These are phyloP conservation scores for Rhinichthys klamathensis DNA, from an alignment of 2,113 vertebrate genomes.

Conservation along the genomic window DNA sequence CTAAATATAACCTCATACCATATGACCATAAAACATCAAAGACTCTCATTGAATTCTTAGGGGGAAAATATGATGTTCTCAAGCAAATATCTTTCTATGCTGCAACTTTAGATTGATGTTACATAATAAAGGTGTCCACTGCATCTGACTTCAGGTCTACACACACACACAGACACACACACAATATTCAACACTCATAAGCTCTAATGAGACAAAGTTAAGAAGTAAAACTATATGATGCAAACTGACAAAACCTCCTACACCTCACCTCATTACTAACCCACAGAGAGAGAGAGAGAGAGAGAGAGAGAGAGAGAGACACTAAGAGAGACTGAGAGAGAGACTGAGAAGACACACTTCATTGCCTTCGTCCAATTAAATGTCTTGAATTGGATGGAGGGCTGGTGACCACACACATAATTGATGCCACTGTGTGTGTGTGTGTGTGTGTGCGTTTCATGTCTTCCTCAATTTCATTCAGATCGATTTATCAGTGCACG, in stretches of 20 bases:
- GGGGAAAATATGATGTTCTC: neutral
- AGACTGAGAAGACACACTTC: constrained; percentile 66
- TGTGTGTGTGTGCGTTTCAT: constrained; percentile 2
- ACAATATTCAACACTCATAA: neutral
- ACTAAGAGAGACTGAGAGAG: constrained; percentile 40
- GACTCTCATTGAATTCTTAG: neutral
- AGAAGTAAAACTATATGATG: constrained; percentile 32
- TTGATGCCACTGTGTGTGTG: constrained; percentile 62
- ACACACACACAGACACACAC: neutral
- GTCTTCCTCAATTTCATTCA: constrained; percentile 64
- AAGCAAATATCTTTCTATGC: neutral
- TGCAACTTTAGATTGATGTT: constrained; percentile 35
- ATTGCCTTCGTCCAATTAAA: constrained; percentile 78
- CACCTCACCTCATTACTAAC: constrained; percentile 13
- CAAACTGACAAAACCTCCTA: constrained; percentile 42
- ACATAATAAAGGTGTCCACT: neutral
- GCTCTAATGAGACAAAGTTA: constrained; percentile 28
- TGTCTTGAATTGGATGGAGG: constrained; percentile 77
- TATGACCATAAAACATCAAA: neutral
- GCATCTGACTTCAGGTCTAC: no score
- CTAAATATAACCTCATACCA: neutral
- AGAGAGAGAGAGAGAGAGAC: constrained; percentile 47
- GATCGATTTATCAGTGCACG: constrained; percentile 68
- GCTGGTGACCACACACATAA: constrained; percentile 73
- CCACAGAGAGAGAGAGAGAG: constrained; percentile 33